These are phyloP conservation scores for Catharus bicknelli DNA, from an alignment of 2,113 vertebrate genomes.

Conservation along the genomic window DNA sequence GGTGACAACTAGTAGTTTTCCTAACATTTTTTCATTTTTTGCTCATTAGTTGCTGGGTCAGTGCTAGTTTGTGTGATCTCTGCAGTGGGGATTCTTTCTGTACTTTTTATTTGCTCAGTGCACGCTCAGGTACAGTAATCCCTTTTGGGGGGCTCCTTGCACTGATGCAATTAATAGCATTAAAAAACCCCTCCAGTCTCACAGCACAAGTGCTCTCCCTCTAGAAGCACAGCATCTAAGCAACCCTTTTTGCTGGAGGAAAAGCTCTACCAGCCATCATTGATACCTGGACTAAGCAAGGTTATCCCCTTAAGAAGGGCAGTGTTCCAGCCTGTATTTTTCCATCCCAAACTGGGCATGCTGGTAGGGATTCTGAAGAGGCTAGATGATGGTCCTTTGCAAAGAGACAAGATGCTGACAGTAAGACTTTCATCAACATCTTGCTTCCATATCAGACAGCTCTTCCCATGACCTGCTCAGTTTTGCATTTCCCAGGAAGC, in stretches of 20 bases:
- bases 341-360: neutral
- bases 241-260: neutral
- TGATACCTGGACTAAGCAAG: neutral
- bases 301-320: neutral
- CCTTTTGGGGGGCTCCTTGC: neutral
- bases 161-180: neutral
- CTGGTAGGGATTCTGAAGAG: neutral
- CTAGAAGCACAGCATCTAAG: neutral
- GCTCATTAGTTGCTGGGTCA: neutral
- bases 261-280: neutral
- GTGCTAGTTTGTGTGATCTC: neutral
- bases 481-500: neutral
- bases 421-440: neutral
- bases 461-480: neutral
- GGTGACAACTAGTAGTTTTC: neutral
- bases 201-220: neutral
- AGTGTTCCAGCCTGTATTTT: neutral
- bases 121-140: neutral
- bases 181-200: neutral
- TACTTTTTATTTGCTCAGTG: neutral
- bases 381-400: rapidly evolving
- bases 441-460: neutral
- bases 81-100: neutral
- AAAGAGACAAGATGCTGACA: neutral
- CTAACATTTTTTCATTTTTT: neutral